Evolutionary conservation across 1,140 invertebrate species (phyloP).

Genomic region (Lasioglossum baleicum): DNA sequence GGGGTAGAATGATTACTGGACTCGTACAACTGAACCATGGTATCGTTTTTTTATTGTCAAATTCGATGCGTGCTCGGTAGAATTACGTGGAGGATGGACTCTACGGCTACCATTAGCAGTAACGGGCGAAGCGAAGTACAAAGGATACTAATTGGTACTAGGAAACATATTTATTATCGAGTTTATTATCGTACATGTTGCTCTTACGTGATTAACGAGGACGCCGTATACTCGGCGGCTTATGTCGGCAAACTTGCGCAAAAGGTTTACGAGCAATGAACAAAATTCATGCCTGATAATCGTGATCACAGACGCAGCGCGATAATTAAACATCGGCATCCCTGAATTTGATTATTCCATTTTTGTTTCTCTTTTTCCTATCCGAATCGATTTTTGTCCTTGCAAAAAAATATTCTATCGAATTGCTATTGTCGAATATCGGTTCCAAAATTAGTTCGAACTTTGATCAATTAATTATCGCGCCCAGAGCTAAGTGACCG

Average conservation of each 20-base stretch:
- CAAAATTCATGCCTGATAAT: slow-evolving; percentile 43
- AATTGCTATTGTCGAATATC: not conserved
- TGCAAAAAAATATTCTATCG: not conserved
- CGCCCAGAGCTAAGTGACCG: slow-evolving; percentile 22
- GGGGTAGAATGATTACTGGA: not conserved
- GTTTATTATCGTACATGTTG: slow-evolving; percentile 68
- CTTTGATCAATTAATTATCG: slow-evolving; percentile 26
- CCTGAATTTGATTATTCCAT: not conserved
- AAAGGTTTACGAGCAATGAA: slow-evolving; percentile 48
- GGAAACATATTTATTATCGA: slow-evolving; percentile 70
- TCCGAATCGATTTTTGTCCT: too few species aligned
- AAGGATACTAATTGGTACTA: slow-evolving; percentile 65
- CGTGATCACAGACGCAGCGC: slow-evolving; percentile 53
- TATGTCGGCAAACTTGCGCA: slow-evolving; percentile 39
- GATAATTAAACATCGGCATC: slow-evolving; percentile 32
- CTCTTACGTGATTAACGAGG: slow-evolving; percentile 62
- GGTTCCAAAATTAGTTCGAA: slow-evolving; percentile 1
- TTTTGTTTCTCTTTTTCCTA: too few species aligned
- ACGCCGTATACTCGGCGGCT: slow-evolving; percentile 29
- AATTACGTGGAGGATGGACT: slow-evolving; percentile 1
- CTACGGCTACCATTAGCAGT: slow-evolving; percentile 48
- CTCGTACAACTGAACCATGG: not conserved
- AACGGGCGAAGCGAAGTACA: slow-evolving; percentile 62
- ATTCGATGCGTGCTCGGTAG: not conserved
- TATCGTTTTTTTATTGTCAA: not conserved